Evolutionary conservation across 2,888 invertebrate genomes (phyloP).

Genomic region (Patella ulyssiponensis): DNA sequence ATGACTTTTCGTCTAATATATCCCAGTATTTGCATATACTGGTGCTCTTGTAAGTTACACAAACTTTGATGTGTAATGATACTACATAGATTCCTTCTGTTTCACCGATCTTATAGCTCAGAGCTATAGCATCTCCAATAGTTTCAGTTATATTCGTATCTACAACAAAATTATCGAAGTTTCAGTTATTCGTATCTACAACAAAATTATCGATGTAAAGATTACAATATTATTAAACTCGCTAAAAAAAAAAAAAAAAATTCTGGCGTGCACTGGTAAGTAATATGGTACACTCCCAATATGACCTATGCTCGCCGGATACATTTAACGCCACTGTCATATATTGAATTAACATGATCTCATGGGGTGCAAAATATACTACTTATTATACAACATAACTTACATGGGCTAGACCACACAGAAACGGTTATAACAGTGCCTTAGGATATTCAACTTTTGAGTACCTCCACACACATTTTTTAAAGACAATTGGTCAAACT

Average conservation of each 20-base stretch:
- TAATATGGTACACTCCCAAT: no score
- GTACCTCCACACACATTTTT: no score
- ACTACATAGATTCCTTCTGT: neutral
- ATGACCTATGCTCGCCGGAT: no score
- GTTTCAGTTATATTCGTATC: conserved; percentile 13
- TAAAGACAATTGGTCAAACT: no score
- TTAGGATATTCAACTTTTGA: no score
- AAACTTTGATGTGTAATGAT: conserved; percentile 8
- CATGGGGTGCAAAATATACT: no score
- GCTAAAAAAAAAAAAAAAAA: conserved; percentile 3
- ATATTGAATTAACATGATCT: no score
- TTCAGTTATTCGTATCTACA: conserved; percentile 12
- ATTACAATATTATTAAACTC: conserved; percentile 23
- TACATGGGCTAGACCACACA: no score
- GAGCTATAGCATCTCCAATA: conserved; percentile 13
- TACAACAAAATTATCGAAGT: neutral
- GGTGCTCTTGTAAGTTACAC: neutral
- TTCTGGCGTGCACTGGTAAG: no score
- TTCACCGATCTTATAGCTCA: conserved; percentile 14
- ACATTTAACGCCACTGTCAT: no score
- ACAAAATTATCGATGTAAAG: conserved; percentile 10
- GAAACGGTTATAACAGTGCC: no score
- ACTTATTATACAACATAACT: no score
- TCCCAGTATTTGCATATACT: conserved; percentile 1
- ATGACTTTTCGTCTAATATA: conserved; percentile 10